Evolutionary conservation across 2,888 invertebrate species (phyloP).

Genomic region (Lamellibrachia columna): DNA sequence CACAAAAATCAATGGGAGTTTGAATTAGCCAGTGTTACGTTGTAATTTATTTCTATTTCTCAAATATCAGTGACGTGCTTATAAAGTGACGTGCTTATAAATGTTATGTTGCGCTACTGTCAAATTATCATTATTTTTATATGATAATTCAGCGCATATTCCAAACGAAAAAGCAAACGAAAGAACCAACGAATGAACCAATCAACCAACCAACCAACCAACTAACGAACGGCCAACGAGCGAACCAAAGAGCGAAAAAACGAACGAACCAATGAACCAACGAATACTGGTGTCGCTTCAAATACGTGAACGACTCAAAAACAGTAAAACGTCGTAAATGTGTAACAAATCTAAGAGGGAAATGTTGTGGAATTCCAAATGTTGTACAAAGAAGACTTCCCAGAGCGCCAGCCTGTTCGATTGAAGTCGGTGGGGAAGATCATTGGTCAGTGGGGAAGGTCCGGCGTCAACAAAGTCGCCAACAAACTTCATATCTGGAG

Average conservation of each 20-base stretch:
- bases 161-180: neutral
- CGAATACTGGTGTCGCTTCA: neutral
- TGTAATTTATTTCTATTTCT: neutral
- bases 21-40: neutral
- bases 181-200: neutral
- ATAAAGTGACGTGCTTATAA: neutral
- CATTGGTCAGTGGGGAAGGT: neutral
- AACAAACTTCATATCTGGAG: neutral
- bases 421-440: neutral
- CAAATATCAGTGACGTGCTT: neutral
- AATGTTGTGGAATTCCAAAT: no score
- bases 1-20: neutral
- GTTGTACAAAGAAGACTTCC: neutral
- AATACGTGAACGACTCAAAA: neutral
- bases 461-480: neutral
- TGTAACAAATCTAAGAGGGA: neutral
- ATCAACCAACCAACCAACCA: neutral
- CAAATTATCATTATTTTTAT: neutral
- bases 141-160: neutral
- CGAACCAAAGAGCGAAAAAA: neutral
- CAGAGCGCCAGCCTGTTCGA: neutral
- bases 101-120: neutral
- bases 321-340: neutral
- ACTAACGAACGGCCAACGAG: neutral
- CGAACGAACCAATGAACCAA: neutral